phyloP scores from a whole-genome alignment of 2,888 invertebrate genomes.

The Acholoe squamosa region DNA sequence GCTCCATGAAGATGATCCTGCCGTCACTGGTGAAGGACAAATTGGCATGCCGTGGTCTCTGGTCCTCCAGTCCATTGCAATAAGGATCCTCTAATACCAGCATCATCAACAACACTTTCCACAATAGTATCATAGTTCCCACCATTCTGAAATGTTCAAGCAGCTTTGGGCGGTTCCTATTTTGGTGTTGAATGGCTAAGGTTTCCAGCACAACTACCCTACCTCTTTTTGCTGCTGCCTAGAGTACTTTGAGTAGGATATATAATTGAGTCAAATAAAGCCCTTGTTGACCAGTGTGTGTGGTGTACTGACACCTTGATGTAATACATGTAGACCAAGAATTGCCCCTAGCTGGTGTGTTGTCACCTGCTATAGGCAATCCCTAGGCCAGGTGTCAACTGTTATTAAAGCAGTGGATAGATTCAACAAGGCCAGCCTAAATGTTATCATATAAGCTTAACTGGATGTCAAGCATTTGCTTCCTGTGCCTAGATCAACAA shows the following conservation, averaged over 20 bases:
- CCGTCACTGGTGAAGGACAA: neutral
- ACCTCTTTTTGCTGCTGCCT: too few relatives aligned
- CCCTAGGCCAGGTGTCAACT: neutral
- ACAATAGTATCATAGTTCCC: neutral
- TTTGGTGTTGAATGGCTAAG: too few relatives aligned
- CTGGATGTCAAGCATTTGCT: neutral
- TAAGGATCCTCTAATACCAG: neutral
- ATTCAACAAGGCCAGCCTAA: neutral
- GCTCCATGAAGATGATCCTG: neutral
- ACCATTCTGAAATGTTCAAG: too few relatives aligned
- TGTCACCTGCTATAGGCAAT: neutral
- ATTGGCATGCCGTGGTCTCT: neutral
- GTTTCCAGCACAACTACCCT: too few relatives aligned
- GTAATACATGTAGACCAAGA: neutral
- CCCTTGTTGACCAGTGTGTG: too few relatives aligned
- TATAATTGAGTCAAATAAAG: neutral
- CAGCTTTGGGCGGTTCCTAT: too few relatives aligned
- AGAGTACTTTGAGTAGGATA: neutral
- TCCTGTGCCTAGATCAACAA: neutral
- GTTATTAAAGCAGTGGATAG: neutral
- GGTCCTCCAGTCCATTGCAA: neutral
- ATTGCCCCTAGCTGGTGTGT: neutral
- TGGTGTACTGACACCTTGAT: too few relatives aligned
- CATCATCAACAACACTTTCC: neutral
- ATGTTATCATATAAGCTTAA: neutral